Base-by-base conservation (phyloP, 2,113 vertebrate genomes). In the Isichthys henryi region DNA sequence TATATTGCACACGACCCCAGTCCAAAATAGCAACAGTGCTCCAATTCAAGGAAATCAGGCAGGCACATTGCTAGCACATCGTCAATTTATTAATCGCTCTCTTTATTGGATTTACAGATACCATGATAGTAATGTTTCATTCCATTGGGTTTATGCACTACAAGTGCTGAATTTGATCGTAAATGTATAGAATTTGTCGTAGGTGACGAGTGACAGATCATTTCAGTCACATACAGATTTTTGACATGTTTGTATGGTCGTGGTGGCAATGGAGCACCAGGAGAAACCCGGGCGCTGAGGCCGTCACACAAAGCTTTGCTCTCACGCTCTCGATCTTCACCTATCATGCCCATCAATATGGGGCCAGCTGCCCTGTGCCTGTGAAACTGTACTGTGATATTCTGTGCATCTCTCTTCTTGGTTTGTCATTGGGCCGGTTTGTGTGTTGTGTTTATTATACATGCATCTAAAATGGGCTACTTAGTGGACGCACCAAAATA, bases 371-470 rank as follows among this genome's bases (percentile, higher is more conserved):
- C 92, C 88, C 84, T 89, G 90, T 92, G 91, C 92, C 91, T 92
- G 90, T 90, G 89, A 92, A 92, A 91, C 58, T 93, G 91, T 93
- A 80, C 74, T 80, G 74, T 80, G 74, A 80, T 80, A 92, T 90
- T 90, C 87, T 88, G 90, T 94, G 90, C 92, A 93, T 91, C 91
- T 93, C 70, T 91, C 92, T 91, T 93, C 92, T 92, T 92, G 91
- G 92, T 94, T 94, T 93, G 93, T 94, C 92, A 94, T 94, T 94
- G 92, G 74, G 92, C 92, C 91, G 91, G 93, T 93, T 93, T 93
- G 91, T 93, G 91, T 94, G 92, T 92, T 94, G 91, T 94, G 92
- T 92, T 93, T 93, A 91, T 92, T 92, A 92, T 91, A 93, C 93
- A 94, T 94, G 93, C 93, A 93, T 94, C 93, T 93, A 92, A 92